Evolutionary conservation across 53 echinoderm and acorn worm species (phyloP).

Genomic region (Holothuria leucospilota): DNA sequence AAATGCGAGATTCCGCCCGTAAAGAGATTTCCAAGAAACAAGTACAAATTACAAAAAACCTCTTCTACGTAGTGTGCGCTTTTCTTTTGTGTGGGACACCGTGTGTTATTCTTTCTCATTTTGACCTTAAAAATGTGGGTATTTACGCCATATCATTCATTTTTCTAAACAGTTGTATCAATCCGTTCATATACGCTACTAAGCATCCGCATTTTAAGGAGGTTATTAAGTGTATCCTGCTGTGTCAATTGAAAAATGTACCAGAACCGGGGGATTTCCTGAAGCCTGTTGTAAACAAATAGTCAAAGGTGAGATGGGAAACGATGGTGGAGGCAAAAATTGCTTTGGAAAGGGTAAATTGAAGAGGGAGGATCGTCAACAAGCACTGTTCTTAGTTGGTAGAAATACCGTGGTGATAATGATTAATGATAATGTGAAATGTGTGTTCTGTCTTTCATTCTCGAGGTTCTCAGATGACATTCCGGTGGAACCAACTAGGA

Average conservation of each 20-base stretch:
- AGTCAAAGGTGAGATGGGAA: too few relatives aligned
- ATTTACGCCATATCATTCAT: conserved; percentile 70
- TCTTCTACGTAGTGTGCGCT: conserved; percentile 57
- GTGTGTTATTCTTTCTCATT: conserved; percentile 57
- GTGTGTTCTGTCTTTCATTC: too few relatives aligned
- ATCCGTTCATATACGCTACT: conserved; percentile 71
- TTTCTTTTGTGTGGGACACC: conserved; percentile 76
- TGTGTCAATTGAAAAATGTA: conserved; percentile 67
- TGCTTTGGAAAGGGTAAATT: too few relatives aligned
- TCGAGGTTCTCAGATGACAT: too few relatives aligned
- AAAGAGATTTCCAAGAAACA: conserved; percentile 41
- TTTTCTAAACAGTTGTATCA: too few relatives aligned
- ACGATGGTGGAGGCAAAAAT: too few relatives aligned
- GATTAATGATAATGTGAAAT: too few relatives aligned
- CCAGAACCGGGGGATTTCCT: conserved; percentile 69
- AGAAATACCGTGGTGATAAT: too few relatives aligned
- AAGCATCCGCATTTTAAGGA: conserved; percentile 67
- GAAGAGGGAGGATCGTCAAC: too few relatives aligned
- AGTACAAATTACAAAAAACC: conserved; percentile 68
- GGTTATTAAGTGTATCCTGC: conserved; percentile 61
- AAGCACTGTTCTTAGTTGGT: too few relatives aligned
- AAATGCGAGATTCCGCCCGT: conserved; percentile 19
- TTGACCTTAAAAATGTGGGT: conserved; percentile 50
- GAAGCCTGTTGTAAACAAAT: too few relatives aligned
- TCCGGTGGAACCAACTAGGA: too few relatives aligned